Base-by-base conservation (phyloP, 2,888 invertebrate genomes). In the Cantharis flavilabris region DNA sequence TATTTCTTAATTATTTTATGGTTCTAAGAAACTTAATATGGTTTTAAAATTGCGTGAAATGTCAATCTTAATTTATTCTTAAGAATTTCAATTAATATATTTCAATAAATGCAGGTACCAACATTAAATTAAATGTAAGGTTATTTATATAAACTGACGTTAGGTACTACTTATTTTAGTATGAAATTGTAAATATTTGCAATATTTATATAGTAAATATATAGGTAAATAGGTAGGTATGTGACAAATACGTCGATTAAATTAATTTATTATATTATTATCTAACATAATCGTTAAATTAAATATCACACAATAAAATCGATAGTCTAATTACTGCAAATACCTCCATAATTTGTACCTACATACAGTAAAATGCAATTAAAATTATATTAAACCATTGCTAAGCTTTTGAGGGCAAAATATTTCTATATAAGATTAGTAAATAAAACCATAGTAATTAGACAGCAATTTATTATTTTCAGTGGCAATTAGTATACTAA, bases 1-100 rank as follows among this genome's bases (percentile, higher is more conserved):
- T 71, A 75, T 75, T 75, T 75, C 75, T 75, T 65, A 75, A 75
- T 75, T 71, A 75, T 70, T 75, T 75, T 77, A 77, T 77, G 28
- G 75, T 77, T 77, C 77, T 28, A n/a, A 26, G 75, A 67, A 67
- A 67, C 65, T 67, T 9, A n/a, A 67, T 26, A 67, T 26, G 23
- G 65, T 23, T 26, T 67, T 67, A 23, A 49, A 49, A 49, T 49
- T 49, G 49, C 49, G 49, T 49, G 49, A 49, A 67, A 23, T 67
- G 65, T 23, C 18, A 13, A 67, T 67, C 26, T 67, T 67, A 67
- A 67, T 67, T 67, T 67, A 67, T 67, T 67, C 65, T 26, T 67
- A 67, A 67, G 65, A 67, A 67, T 67, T 67, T 49, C 49, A 49
- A 49, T 49, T 49, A 49, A 49, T 49, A 49, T 49, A n/a, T n/a